Evolutionary conservation across 2,888 invertebrate species (phyloP), one percentile per base, ranked within the genome.

Genomic region (Acanthosepion lycidas): DNA sequence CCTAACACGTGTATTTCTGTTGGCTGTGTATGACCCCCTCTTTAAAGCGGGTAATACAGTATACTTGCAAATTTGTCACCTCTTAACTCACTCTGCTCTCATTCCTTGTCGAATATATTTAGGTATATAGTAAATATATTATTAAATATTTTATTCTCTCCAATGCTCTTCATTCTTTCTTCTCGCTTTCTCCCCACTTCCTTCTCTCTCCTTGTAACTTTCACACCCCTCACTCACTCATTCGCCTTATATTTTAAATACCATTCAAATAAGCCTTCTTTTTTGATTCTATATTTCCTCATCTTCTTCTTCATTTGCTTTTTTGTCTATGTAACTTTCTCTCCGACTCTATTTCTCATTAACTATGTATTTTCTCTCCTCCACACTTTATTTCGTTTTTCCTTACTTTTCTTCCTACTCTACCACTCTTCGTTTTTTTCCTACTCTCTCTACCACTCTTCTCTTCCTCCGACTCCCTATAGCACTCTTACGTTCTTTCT

Each of bases 371-470:
- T 91, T 48, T 92, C 92, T 55, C 91, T 59, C 33, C 42, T 92
- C 78, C 59, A 48, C 78, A 91, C 59, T 64, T 33, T 92, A 4
- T 95, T 23, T 91, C 91, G 4, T 33, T 23, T 33, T 91, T 33
- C 4, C 12, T 23, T 33, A 12, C 33, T 1, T 12, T 33, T 91
- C 33, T 33, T 91, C 26, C 33, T 33, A 9, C 26, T 55, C 48
- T 91, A 33, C 64, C 53, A 49, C 93, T 92, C 33, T 33, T 92
- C 64, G 48, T 51, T 51, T 51, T 49, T 91, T 59, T 94, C 91
- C 48, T 94, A 51, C 53, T 78, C 93, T 94, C 48, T 93, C 93
- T 59, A 94, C 94, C 91, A 78, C 91, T 91, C 95, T 95, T 91
- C 94, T 94, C 49, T 95, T 94, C 59, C 94, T 93, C 92, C 92